Conservation (phyloP, 1,140 invertebrate species). For the Homarus americanus region DNA sequence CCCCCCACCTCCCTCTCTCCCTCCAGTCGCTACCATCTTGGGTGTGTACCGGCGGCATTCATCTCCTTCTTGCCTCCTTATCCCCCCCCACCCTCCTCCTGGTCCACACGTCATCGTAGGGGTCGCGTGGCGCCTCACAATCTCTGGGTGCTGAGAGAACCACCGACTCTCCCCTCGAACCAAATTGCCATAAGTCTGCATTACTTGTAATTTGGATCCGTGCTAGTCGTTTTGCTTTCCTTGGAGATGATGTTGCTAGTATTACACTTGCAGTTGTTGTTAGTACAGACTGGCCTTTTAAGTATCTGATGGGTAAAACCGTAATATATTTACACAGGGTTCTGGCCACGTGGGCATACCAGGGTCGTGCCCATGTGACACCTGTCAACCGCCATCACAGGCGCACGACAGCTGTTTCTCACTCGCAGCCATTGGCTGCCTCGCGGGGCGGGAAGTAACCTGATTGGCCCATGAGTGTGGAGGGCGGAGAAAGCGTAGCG, state of each 20-base stretch:
- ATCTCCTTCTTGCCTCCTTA: conserved; percentile 45
- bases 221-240: neutral
- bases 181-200: neutral
- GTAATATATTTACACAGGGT: conserved; percentile 37
- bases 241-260: neutral
- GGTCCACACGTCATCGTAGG: conserved; percentile 34
- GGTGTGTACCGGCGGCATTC: conserved; percentile 47
- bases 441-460: conserved; percentile 50
- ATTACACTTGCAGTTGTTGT: too few species aligned
- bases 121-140: conserved; percentile 61
- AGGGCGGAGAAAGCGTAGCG: conserved; percentile 17
- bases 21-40: conserved; percentile 49
- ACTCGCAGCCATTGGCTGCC: conserved; percentile 49
- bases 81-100: conserved; percentile 31
- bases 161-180: conserved; percentile 11
- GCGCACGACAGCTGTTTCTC: conserved; percentile 72
- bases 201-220: neutral
- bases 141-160: neutral
- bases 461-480: conserved; percentile 45
- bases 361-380: conserved; percentile 69
- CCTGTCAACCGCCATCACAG: conserved; percentile 75
- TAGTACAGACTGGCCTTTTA: too few species aligned
- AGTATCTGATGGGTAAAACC: too few species aligned
- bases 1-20: too few species aligned
- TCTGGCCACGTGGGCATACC: conserved; percentile 68